Percentiles rank a stretch among this genome's conserved stretches.
phyloP scores from a whole-genome alignment of 2,113 vertebrate genomes.

The Otolemur garnettii region DNA sequence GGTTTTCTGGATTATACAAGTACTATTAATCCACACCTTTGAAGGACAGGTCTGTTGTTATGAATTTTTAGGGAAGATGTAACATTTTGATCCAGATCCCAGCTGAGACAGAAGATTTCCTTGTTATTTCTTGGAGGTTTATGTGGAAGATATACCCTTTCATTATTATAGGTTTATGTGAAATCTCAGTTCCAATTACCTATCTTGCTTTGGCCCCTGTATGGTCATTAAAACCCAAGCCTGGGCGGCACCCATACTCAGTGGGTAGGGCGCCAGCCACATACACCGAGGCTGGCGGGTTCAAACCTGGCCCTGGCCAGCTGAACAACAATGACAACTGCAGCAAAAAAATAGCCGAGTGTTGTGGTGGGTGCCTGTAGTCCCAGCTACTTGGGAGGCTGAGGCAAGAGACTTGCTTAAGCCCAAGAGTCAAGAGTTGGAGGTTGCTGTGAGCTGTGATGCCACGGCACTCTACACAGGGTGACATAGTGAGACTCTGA shows the following conservation, averaged over 20 bases:
- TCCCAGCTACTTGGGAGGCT: no score
- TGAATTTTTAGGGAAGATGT: background rate
- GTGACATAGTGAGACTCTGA: no score
- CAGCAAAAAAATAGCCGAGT: no score
- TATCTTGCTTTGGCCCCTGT: background rate
- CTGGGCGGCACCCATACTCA: background rate
- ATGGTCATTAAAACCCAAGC: background rate
- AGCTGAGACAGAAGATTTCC: background rate
- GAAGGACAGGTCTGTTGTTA: background rate
- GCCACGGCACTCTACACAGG: no score
- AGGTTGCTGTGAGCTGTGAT: no score
- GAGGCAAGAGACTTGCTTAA: no score
- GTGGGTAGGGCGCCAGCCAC: no score
- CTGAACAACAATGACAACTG: no score
- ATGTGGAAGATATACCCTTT: background rate
- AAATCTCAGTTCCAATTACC: slow-evolving; percentile 32
- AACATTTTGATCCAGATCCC: background rate
- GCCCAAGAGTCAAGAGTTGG: no score
- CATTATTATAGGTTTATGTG: slow-evolving; percentile 18
- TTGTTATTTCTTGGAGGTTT: background rate
- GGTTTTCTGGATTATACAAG: background rate
- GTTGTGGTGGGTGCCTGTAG: no score
- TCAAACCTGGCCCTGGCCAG: no score
- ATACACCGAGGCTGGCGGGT: no score
- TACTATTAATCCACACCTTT: background rate